phyloP scores from a whole-genome alignment of 2,113 vertebrate species.

The Stomatorhinus ivindoensis region DNA sequence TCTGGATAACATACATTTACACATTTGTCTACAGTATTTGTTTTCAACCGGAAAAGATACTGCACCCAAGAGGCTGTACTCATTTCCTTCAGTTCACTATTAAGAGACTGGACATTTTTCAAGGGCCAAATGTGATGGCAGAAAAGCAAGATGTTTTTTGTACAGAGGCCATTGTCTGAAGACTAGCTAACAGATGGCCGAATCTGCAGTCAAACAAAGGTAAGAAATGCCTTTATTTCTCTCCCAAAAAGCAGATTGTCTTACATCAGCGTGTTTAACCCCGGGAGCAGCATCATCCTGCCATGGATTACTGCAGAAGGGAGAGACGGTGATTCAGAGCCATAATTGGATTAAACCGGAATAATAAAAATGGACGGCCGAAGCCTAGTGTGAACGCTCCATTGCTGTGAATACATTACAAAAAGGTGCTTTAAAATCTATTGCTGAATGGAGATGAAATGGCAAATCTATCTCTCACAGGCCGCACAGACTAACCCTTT shows the following conservation, averaged over 20 bases:
- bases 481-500: constrained; percentile 65
- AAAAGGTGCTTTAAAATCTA: constrained; percentile 75
- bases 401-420: constrained; percentile 75
- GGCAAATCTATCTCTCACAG: constrained; percentile 71
- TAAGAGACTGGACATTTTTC: constrained; percentile 14
- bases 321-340: constrained; percentile 50
- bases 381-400: constrained; percentile 68
- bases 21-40: not conserved
- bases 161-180: constrained; percentile 17
- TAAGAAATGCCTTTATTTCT: constrained; percentile 17
- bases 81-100: constrained; percentile 23
- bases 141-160: constrained; percentile 20
- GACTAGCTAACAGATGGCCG: constrained; percentile 10
- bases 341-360: constrained; percentile 76
- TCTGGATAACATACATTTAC: not conserved
- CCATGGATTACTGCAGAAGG: constrained; percentile 49
- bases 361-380: constrained; percentile 50
- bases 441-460: constrained; percentile 77
- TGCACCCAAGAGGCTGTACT: constrained; percentile 18
- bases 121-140: not conserved
- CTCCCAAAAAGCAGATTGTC: constrained; percentile 19
- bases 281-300: constrained; percentile 37
- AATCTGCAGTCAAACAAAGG: constrained; percentile 26
- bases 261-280: constrained; percentile 38
- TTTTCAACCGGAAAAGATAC: constrained; percentile 11